Conservation (phyloP, 2,113 vertebrate species). For the Hypanus sabinus region DNA sequence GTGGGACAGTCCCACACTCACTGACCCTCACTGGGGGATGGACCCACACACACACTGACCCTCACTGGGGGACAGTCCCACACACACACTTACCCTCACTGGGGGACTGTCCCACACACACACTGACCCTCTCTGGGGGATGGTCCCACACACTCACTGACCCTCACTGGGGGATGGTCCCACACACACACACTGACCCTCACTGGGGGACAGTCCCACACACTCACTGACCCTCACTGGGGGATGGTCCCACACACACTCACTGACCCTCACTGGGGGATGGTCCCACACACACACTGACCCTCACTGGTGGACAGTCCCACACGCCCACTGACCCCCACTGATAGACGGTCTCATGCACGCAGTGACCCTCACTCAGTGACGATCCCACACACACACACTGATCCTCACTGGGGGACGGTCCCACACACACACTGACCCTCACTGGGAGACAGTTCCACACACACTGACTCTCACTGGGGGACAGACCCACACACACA, state of each 20-base stretch:
- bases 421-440: not conserved
- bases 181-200: not conserved
- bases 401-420: not conserved
- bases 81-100: not conserved
- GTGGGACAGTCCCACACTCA: too few species aligned
- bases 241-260: not conserved
- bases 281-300: not conserved
- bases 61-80: not conserved
- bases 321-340: not conserved
- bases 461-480: not conserved
- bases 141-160: not conserved
- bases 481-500: not conserved
- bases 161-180: not conserved
- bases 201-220: not conserved
- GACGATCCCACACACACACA: not conserved
- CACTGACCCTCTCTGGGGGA: not conserved
- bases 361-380: not conserved
- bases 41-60: not conserved
- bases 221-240: not conserved
- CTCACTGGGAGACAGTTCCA: too few species aligned
- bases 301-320: not conserved
- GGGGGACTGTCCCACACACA: not conserved
- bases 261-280: conserved; percentile 1
- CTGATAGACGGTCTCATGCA: not conserved
- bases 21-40: not conserved